These are phyloP conservation scores for Acronicta aceris DNA, from an alignment of 2,888 invertebrate species.

Conservation along the genomic window DNA sequence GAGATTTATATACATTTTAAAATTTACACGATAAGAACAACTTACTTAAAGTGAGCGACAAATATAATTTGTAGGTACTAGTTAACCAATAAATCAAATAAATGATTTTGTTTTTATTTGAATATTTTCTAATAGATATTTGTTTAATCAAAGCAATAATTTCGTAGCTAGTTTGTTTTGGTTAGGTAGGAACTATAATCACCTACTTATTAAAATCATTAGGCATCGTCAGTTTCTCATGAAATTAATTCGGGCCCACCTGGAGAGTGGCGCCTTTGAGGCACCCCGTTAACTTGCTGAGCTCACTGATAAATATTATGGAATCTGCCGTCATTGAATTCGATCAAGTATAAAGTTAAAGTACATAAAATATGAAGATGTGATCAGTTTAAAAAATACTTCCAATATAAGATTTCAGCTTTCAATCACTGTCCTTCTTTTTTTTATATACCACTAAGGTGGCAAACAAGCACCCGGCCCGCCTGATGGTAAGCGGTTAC, in stretches of 20 bases:
- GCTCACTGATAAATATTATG: slow-evolving; percentile 39
- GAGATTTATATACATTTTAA: too few species aligned
- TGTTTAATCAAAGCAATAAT: background rate
- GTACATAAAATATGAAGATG: background rate
- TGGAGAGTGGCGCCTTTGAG: slow-evolving; percentile 50
- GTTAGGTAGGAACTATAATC: slow-evolving; percentile 6
- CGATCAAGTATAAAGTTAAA: slow-evolving; percentile 25
- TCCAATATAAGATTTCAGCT: background rate
- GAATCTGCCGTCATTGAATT: slow-evolving; percentile 30
- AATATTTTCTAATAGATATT: too few species aligned
- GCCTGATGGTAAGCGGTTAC: too few species aligned
- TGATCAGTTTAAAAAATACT: background rate
- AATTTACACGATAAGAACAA: too few species aligned
- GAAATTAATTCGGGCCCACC: slow-evolving; percentile 47
- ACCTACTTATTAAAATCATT: slow-evolving; percentile 38
- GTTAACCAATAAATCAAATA: too few species aligned
- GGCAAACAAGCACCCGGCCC: too few species aligned
- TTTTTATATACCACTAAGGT: too few species aligned
- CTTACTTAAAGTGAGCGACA: too few species aligned
- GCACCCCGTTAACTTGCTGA: slow-evolving; percentile 20
- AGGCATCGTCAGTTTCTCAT: slow-evolving; percentile 42
- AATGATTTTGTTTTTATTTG: too few species aligned
- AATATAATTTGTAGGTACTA: too few species aligned
- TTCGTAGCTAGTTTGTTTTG: slow-evolving; percentile 1
- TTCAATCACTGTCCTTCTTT: too few species aligned